Percentiles rank a stretch among this genome's conserved stretches.
Conservation (phyloP, 2,888 invertebrate species). For the Cerastis leucographa region DNA sequence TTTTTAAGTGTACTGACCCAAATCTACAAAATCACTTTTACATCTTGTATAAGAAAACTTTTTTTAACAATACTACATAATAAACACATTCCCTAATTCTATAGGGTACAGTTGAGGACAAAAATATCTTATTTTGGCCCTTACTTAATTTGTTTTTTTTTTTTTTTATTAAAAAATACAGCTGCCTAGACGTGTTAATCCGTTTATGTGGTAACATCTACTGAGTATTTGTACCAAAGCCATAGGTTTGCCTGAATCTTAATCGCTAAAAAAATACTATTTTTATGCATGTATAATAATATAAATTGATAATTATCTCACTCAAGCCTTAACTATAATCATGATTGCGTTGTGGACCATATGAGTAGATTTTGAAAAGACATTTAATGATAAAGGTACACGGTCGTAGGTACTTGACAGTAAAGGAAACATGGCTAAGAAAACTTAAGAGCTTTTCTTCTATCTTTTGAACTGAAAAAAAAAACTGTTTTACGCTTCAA, state of each 20-base stretch:
- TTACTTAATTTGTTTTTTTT: constrained; percentile 67
- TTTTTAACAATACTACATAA: constrained; percentile 33
- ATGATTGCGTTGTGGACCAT: constrained; percentile 77
- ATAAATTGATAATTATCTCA: constrained; percentile 77
- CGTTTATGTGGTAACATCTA: constrained; percentile 83
- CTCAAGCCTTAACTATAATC: constrained; percentile 80
- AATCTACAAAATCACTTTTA: constrained; percentile 6
- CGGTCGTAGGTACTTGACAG: constrained; percentile 34
- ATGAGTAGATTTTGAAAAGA: constrained; percentile 35
- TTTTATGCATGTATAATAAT: constrained; percentile 62
- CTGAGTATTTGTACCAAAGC: constrained; percentile 89
- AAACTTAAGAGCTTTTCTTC: constrained; percentile 7
- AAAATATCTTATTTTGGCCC: constrained; percentile 66
- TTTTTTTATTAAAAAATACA: constrained; percentile 68
- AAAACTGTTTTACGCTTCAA: constrained; percentile 1
- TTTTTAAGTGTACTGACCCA: neutral
- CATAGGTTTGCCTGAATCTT: constrained; percentile 77
- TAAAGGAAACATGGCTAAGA: constrained; percentile 14
- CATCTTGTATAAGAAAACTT: constrained; percentile 49
- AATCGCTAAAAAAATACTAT: constrained; percentile 75
- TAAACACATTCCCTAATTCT: constrained; percentile 36
- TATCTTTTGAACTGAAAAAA: constrained; percentile 8
- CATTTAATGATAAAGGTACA: constrained; percentile 39
- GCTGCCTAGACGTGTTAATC: constrained; percentile 75
- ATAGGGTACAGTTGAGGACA: constrained; percentile 65